phyloP scores from a whole-genome alignment of 2,797 vertebrate genomes.

The Enteromius trimaculatus region DNA sequence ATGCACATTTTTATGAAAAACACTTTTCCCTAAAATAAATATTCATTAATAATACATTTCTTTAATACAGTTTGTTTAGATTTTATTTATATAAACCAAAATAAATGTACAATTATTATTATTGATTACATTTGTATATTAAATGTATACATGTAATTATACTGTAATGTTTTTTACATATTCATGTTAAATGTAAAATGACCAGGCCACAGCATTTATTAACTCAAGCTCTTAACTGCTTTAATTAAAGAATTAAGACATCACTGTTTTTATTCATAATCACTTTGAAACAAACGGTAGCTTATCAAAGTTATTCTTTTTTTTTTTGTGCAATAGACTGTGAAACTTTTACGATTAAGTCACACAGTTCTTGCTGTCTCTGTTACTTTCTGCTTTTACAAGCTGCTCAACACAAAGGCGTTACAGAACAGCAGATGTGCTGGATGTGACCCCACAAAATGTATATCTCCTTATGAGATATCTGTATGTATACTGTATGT shows the following conservation, averaged over 20 bases:
- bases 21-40: background rate
- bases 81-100: background rate
- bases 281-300: slow-evolving; percentile 23
- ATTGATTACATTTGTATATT: no score
- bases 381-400: slow-evolving; percentile 4
- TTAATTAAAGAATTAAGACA: background rate
- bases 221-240: background rate
- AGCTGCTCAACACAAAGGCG: slow-evolving; percentile 16
- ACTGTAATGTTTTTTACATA: background rate
- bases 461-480: background rate
- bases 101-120: background rate
- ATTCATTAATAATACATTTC: background rate
- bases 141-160: background rate
- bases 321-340: slow-evolving; percentile 32
- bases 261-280: slow-evolving; percentile 35
- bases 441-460: background rate
- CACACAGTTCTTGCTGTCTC: slow-evolving; percentile 29
- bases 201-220: background rate
- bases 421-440: slow-evolving; percentile 43
- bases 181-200: background rate
- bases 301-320: slow-evolving; percentile 11
- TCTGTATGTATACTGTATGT: background rate
- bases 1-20: background rate
- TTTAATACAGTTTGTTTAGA: background rate
- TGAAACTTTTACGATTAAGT: slow-evolving; percentile 48